Percentiles rank a stretch among this genome's conserved stretches.
These are phyloP conservation scores for Imbricaverruca yamaguchii DNA, from an alignment of 2,888 invertebrate species.

Conservation along the genomic window DNA sequence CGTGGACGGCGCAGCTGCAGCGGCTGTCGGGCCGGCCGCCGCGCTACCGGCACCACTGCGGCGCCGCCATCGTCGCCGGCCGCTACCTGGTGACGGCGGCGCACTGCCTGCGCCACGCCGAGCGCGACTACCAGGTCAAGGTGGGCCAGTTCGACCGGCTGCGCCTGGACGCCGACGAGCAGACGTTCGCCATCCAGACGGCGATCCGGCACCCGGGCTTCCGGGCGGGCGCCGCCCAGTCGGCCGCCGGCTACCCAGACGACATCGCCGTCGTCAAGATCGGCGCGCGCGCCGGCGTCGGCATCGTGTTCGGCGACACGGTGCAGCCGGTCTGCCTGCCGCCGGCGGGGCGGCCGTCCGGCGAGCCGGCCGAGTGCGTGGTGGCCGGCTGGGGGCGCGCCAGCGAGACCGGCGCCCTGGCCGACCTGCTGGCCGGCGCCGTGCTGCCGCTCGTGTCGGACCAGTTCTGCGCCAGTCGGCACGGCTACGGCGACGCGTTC, in stretches of 20 bases:
- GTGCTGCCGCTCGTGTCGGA: not conserved
- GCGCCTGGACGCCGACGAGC: not conserved
- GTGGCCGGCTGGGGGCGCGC: not conserved
- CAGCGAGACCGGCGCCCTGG: not conserved
- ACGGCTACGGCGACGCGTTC: not conserved
- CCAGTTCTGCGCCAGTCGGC: not conserved
- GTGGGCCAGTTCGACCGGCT: not conserved
- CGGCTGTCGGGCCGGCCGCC: not conserved
- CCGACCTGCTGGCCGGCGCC: not conserved
- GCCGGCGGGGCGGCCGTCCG: not conserved
- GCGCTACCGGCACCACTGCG: not conserved
- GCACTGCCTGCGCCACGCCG: not conserved
- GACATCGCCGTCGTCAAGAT: slow-evolving; percentile 2
- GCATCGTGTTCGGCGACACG: not conserved
- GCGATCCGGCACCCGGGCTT: not conserved
- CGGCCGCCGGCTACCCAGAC: not conserved
- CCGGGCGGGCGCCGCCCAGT: not conserved
- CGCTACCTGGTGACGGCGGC: not conserved
- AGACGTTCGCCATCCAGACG: not conserved
- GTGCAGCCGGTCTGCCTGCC: not conserved
- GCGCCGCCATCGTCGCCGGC: not conserved
- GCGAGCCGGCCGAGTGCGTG: not conserved
- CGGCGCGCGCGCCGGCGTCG: not conserved
- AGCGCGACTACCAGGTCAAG: not conserved
- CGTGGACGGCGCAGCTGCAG: slow-evolving; percentile 16